Conservation (phyloP, 1,140 invertebrate genomes). For the Andricus grossulariae region DNA sequence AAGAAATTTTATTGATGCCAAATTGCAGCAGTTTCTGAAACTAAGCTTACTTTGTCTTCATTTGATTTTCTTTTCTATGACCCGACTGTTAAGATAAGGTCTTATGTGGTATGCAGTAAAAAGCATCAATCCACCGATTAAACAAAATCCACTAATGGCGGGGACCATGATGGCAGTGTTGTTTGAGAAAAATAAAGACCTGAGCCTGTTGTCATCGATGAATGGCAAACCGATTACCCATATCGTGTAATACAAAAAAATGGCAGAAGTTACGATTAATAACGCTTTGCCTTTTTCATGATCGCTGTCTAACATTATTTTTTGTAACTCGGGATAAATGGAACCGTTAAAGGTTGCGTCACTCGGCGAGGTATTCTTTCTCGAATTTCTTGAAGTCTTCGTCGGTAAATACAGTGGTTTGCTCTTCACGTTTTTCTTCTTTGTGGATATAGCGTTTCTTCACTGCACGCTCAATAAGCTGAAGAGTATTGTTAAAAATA, state of each 20-base stretch:
- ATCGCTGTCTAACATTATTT: slow-evolving; percentile 66
- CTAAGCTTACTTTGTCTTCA: slow-evolving; percentile 29
- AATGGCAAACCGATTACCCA: slow-evolving; percentile 84
- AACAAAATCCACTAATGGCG: slow-evolving; percentile 79
- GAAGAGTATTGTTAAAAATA: slow-evolving; percentile 26
- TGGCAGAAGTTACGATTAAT: slow-evolving; percentile 75
- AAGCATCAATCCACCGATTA: slow-evolving; percentile 80
- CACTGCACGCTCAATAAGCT: slow-evolving; percentile 57
- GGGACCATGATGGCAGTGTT: slow-evolving; percentile 79
- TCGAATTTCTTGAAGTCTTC: slow-evolving; percentile 77
- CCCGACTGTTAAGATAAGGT: slow-evolving; percentile 44
- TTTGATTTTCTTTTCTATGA: slow-evolving; percentile 49
- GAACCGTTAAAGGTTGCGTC: slow-evolving; percentile 25
- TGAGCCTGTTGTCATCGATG: slow-evolving; percentile 79
- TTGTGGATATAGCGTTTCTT: slow-evolving; percentile 49
- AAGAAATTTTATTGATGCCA: no score
- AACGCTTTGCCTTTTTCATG: slow-evolving; percentile 76
- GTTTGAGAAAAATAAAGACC: slow-evolving; percentile 79
- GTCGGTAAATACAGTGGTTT: slow-evolving; percentile 74
- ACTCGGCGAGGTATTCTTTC: slow-evolving; percentile 69
- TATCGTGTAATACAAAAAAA: slow-evolving; percentile 80
- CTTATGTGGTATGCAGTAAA: slow-evolving; percentile 81
- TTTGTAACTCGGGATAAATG: slow-evolving; percentile 1
- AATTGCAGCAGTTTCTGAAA: no score
- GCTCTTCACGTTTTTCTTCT: slow-evolving; percentile 55